A percentile compares a stretch with the other conserved stretches of the same genome.
Conservation (phyloP, 2,888 invertebrate species). For the Drosophila borborema region DNA sequence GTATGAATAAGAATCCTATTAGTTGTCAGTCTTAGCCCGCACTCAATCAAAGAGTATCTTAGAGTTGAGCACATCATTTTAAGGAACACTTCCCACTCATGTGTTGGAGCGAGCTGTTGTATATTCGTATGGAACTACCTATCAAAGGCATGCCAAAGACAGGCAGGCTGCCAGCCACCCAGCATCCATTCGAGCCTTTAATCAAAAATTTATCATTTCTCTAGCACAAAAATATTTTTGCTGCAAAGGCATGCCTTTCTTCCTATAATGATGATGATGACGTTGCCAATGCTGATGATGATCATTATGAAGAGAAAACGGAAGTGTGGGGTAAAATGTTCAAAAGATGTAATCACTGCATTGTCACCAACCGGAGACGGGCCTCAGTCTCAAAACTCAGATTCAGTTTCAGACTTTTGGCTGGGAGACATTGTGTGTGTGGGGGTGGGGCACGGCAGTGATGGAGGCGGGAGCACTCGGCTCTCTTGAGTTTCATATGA, state of each 20-base stretch:
- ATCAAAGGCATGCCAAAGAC: conserved; percentile 63
- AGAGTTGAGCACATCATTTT: not conserved
- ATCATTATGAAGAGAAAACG: conserved; percentile 36
- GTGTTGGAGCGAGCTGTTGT: conserved; percentile 1
- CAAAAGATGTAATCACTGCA: conserved; percentile 82
- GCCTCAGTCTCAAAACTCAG: conserved; percentile 30
- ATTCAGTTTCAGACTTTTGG: conserved; percentile 31
- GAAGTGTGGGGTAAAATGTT: conserved; percentile 58
- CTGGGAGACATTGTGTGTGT: not conserved
- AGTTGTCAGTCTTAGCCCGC: too few relatives aligned
- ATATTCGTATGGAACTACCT: conserved; percentile 21
- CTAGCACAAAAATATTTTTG: conserved; percentile 62
- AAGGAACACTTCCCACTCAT: conserved; percentile 4
- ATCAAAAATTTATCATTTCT: conserved; percentile 79
- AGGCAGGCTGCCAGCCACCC: conserved; percentile 29
- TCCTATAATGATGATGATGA: conserved; percentile 24
- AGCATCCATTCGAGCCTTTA: conserved; percentile 65
- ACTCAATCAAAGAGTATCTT: conserved; percentile 19
- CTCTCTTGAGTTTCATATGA: conserved; percentile 59
- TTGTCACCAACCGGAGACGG: conserved; percentile 72
- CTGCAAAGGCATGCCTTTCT: conserved; percentile 75
- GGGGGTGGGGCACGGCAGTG: not conserved
- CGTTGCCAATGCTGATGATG: conserved; percentile 5
- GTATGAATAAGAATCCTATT: not conserved
- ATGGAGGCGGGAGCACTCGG: not conserved